These are phyloP conservation scores for Latrodectus geometricus DNA, from an alignment of 1,140 invertebrate species.

Conservation along the genomic window DNA sequence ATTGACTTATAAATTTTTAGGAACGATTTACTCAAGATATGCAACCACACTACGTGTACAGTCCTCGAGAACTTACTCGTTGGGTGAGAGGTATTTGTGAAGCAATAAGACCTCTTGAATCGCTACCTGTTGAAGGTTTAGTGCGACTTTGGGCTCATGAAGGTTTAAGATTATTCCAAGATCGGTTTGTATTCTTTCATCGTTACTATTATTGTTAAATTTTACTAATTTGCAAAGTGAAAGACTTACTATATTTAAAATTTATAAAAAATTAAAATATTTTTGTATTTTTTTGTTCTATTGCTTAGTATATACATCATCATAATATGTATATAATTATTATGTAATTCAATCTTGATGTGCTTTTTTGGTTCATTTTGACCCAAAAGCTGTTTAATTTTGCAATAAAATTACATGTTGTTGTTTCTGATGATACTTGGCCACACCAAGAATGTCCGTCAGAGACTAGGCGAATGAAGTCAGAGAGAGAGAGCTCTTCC, in stretches of 20 bases:
- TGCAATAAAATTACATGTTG: no score
- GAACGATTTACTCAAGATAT: constrained; percentile 99
- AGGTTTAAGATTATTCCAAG: constrained; percentile 96
- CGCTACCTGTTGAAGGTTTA: constrained; percentile 89
- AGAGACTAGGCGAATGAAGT: no score
- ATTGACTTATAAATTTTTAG: constrained; percentile 65
- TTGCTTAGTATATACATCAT: not conserved
- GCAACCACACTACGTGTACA: constrained; percentile 99
- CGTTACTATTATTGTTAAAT: no score
- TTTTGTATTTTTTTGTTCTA: no score
- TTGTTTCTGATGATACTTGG: no score
- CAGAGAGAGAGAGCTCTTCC: no score
- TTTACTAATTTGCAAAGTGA: no score
- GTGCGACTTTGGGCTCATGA: constrained; percentile 99
- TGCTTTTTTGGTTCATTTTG: not conserved
- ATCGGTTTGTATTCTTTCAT: constrained; percentile 68
- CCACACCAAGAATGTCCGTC: no score
- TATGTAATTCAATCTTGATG: not conserved
- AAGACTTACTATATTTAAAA: no score
- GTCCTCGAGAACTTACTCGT: constrained; percentile 98
- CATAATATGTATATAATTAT: not conserved
- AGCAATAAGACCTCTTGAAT: constrained; percentile 93
- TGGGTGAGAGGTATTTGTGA: constrained; percentile 99
- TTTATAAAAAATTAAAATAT: no score
- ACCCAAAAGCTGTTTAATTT: no score